These are phyloP conservation scores for Zelostemma sp. DNA, from an alignment of 1,140 invertebrate genomes.

Conservation along the genomic window DNA sequence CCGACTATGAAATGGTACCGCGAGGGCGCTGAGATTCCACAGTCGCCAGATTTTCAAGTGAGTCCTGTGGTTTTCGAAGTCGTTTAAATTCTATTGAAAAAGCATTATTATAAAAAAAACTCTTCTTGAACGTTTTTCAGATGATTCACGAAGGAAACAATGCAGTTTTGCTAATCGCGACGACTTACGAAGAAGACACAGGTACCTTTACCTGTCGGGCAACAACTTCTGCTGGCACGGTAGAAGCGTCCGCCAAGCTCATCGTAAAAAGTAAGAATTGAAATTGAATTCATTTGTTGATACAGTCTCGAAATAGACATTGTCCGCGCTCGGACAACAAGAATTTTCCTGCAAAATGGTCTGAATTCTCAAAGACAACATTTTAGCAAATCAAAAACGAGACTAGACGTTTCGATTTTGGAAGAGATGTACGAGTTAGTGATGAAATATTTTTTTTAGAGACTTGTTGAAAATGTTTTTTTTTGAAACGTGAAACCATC, in stretches of 20 bases:
- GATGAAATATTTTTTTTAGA: too few species aligned
- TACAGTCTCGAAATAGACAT: constrained; percentile 33
- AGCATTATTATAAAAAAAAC: constrained; percentile 6
- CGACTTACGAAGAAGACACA: constrained; percentile 94
- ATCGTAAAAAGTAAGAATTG: constrained; percentile 97
- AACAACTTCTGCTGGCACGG: constrained; percentile 90
- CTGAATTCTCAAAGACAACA: not conserved
- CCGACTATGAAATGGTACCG: constrained; percentile 91
- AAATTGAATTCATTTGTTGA: constrained; percentile 72
- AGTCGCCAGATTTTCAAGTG: constrained; percentile 93
- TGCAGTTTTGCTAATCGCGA: constrained; percentile 89
- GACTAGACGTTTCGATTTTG: too few species aligned
- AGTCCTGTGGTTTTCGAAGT: too few species aligned
- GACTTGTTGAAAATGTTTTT: too few species aligned
- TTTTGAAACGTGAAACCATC: too few species aligned
- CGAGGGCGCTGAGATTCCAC: constrained; percentile 89
- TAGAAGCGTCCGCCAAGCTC: constrained; percentile 92
- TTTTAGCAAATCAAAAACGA: too few species aligned
- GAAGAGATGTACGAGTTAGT: too few species aligned
- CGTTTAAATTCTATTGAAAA: too few species aligned
- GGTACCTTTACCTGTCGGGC: constrained; percentile 93
- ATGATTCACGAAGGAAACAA: constrained; percentile 93
- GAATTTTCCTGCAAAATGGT: not conserved
- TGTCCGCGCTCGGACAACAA: constrained; percentile 8
- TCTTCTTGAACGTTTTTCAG: constrained; percentile 67